These are phyloP conservation scores for Caprella mutica DNA, from an alignment of 2,888 invertebrate genomes.

Conservation along the genomic window DNA sequence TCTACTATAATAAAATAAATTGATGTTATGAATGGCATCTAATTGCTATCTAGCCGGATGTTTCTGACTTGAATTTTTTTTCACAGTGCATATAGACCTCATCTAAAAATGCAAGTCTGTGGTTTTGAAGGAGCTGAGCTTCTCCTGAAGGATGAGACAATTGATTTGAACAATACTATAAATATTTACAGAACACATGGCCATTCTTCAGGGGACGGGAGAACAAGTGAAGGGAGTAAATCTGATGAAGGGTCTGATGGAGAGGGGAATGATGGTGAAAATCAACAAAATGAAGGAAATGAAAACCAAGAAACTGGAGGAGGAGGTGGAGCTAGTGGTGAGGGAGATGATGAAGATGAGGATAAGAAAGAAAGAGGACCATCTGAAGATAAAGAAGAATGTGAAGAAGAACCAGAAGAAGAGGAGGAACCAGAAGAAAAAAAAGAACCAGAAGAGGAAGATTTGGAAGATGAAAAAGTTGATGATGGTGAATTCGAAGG, in stretches of 20 bases:
- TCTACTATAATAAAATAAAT: too few species aligned
- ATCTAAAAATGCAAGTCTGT: too few species aligned
- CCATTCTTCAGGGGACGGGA: too few species aligned
- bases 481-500: background rate
- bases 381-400: background rate
- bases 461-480: conserved; percentile 12
- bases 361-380: conserved; percentile 1
- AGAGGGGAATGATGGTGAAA: background rate
- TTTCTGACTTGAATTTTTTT: too few species aligned
- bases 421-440: conserved; percentile 12
- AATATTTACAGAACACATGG: too few species aligned
- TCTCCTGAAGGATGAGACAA: too few species aligned
- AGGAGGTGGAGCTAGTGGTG: background rate
- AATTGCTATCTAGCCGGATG: too few species aligned
- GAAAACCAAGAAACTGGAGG: background rate
- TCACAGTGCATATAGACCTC: too few species aligned
- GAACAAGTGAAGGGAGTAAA: background rate
- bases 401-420: conserved; percentile 8
- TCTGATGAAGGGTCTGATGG: background rate
- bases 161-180: too few species aligned
- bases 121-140: too few species aligned
- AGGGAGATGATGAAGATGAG: background rate
- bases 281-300: background rate
- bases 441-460: conserved; percentile 17
- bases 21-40: too few species aligned